Percentiles rank a stretch among this genome's conserved stretches.
These are phyloP conservation scores for Clostera curtula DNA, from an alignment of 2,888 invertebrate genomes.

Conservation along the genomic window DNA sequence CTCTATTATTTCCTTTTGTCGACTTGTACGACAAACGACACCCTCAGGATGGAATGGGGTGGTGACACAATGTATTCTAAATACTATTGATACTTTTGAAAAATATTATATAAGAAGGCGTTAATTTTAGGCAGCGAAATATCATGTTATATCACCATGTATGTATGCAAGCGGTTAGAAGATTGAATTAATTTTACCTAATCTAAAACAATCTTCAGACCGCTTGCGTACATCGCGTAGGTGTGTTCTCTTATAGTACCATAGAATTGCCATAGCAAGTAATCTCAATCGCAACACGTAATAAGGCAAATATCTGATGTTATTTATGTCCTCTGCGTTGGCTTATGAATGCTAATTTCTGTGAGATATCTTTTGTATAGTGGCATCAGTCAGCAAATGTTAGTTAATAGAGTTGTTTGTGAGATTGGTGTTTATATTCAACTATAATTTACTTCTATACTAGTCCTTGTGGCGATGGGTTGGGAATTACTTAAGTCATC, in stretches of 20 bases:
- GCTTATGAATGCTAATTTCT: conserved; percentile 67
- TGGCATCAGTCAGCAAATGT: conserved; percentile 47
- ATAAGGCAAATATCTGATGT: conserved; percentile 44
- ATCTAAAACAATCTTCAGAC: conserved; percentile 14
- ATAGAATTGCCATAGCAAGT: conserved; percentile 14
- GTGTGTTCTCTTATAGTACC: conserved; percentile 6
- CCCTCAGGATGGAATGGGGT: too few relatives aligned
- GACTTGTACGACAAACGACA: too few relatives aligned
- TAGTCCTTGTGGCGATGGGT: too few relatives aligned
- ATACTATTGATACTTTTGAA: too few relatives aligned
- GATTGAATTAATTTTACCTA: too few relatives aligned
- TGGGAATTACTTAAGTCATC: too few relatives aligned
- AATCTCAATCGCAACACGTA: conserved; percentile 33
- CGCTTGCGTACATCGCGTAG: conserved; percentile 7
- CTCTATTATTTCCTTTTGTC: too few relatives aligned
- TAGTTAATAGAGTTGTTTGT: conserved; percentile 38
- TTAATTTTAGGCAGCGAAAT: conserved; percentile 8
- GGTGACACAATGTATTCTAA: too few relatives aligned
- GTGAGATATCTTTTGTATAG: conserved; percentile 60
- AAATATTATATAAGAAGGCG: conserved; percentile 17
- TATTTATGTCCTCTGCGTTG: conserved; percentile 61
- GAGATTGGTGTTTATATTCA: conserved; percentile 21
- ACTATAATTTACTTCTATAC: conserved; percentile 12
- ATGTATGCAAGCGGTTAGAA: conserved; percentile 2
- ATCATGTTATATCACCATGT: conserved; percentile 10